Percentiles rank a stretch among this genome's conserved stretches.
Conservation (phyloP, 2,888 invertebrate genomes). For the Caenorhabditis japonica region DNA sequence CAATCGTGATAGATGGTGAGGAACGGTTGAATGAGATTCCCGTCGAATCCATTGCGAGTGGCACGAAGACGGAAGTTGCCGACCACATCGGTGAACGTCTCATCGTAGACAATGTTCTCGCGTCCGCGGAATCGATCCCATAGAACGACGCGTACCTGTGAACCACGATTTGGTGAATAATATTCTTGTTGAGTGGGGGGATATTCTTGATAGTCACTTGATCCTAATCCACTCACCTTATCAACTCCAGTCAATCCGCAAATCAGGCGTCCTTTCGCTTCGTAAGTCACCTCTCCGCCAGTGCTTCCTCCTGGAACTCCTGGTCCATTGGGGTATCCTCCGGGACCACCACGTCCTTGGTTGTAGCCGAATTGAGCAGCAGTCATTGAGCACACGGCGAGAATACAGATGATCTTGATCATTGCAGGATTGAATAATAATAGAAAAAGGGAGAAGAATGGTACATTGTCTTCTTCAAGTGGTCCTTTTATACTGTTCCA, state of each 20-base stretch:
- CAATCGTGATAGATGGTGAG: conserved; percentile 53
- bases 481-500: neutral
- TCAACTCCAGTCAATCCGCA: conserved; percentile 44
- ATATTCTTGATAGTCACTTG: neutral
- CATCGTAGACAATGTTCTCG: conserved; percentile 50
- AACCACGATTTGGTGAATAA: neutral
- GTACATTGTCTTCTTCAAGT: no score
- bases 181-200: no score
- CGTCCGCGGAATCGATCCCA: conserved; percentile 47
- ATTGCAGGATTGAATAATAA: neutral
- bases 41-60: conserved; percentile 28
- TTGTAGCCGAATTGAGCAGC: conserved; percentile 36
- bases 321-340: neutral
- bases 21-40: conserved; percentile 39
- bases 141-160: conserved; percentile 44
- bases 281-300: conserved; percentile 30
- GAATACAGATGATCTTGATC: conserved; percentile 12
- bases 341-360: conserved; percentile 23
- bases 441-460: no score
- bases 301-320: neutral
- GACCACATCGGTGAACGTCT: conserved; percentile 38
- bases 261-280: conserved; percentile 47
- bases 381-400: conserved; percentile 23
- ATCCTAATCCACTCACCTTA: conserved; percentile 42
- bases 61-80: conserved; percentile 46